Conservation (phyloP, 1,140 invertebrate genomes). For the Brachionus angularis region DNA sequence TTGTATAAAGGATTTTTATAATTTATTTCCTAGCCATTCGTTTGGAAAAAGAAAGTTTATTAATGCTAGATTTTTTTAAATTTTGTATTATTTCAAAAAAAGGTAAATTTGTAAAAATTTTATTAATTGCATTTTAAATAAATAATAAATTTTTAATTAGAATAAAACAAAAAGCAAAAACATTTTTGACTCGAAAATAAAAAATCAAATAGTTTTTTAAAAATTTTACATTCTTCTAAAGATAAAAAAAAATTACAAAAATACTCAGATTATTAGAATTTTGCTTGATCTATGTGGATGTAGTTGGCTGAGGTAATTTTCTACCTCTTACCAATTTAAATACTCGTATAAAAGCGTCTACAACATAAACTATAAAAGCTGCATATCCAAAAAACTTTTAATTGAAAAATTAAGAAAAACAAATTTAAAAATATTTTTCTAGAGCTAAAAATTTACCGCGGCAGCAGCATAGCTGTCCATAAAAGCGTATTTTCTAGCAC, state of each 20-base stretch:
- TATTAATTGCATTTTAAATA: neutral
- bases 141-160: neutral
- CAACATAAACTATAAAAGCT: slow-evolving; percentile 2
- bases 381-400: slow-evolving; percentile 42
- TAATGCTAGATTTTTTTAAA: neutral
- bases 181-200: neutral
- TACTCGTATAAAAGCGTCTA: neutral
- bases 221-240: neutral
- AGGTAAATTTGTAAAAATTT: neutral
- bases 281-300: too few species aligned
- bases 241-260: neutral
- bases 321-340: neutral
- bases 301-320: neutral
- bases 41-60: neutral
- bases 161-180: neutral
- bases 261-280: neutral
- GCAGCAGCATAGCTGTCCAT: slow-evolving; percentile 39
- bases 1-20: too few species aligned
- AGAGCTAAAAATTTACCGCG: slow-evolving; percentile 1
- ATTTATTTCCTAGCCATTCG: neutral
- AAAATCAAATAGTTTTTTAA: neutral
- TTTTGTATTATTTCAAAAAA: slow-evolving; percentile 4
- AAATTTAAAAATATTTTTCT: neutral
- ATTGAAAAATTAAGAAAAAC: too few species aligned
- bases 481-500: neutral